These are phyloP conservation scores for Drosophila prosaltans DNA, from an alignment of 1,140 invertebrate genomes.

Conservation along the genomic window DNA sequence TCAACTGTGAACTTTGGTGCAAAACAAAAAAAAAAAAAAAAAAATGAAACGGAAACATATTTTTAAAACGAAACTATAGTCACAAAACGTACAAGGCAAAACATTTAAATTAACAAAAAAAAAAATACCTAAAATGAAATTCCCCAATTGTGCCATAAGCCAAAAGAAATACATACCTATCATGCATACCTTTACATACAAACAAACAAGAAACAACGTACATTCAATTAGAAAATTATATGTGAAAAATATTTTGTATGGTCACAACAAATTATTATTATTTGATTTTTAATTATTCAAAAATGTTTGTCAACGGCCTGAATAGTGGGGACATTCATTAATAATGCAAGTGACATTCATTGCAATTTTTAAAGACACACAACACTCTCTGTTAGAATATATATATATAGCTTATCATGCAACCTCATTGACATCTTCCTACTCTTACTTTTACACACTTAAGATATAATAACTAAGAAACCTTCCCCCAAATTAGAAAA, in stretches of 20 bases:
- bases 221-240: background rate
- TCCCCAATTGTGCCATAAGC: conserved; percentile 72
- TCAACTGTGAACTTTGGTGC: conserved; percentile 6
- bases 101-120: background rate
- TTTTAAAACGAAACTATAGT: conserved; percentile 35
- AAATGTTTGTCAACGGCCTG: background rate
- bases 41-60: conserved; percentile 1
- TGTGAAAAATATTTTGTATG: background rate
- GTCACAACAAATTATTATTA: background rate
- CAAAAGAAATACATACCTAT: conserved; percentile 31
- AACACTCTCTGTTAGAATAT: too few relatives aligned
- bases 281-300: too few relatives aligned
- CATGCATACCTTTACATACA: background rate
- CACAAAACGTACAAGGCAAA: conserved; percentile 49
- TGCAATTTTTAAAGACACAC: too few relatives aligned
- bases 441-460: background rate
- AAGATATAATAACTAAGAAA: background rate
- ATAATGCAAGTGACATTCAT: background rate
- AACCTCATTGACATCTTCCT: background rate
- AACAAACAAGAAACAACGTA: conserved; percentile 2
- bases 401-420: background rate
- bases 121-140: conserved; percentile 23
- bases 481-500: background rate
- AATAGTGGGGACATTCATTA: background rate
- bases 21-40: background rate